These are phyloP conservation scores for Micropoecilia bifurca DNA, from an alignment of 2,797 vertebrate genomes.

Conservation along the genomic window DNA sequence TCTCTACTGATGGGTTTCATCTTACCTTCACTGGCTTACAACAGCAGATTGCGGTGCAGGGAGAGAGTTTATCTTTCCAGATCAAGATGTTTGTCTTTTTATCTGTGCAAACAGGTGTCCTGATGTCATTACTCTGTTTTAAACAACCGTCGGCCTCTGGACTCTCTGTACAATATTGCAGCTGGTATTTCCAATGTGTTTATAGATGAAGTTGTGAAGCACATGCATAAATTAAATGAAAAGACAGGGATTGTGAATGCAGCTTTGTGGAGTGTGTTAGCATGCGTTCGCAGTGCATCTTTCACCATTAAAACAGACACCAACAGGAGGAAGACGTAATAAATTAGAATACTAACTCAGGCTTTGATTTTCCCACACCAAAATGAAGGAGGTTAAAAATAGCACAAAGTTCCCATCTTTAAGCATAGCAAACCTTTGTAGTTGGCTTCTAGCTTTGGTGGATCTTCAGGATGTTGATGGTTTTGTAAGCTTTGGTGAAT, in stretches of 20 bases:
- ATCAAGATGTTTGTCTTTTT: neutral
- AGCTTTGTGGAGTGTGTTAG: neutral
- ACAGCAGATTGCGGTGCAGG: neutral
- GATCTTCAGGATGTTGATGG: neutral
- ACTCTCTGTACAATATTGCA: neutral
- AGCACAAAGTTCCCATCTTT: neutral
- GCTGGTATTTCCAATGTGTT: neutral
- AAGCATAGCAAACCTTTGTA: neutral
- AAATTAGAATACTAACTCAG: neutral
- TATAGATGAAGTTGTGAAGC: neutral
- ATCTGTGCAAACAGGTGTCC: neutral
- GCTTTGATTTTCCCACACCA: neutral
- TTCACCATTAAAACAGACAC: neutral
- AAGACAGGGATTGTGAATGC: neutral
- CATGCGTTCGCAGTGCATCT: neutral
- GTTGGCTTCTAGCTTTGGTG: neutral
- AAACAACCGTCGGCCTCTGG: neutral
- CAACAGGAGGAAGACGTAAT: neutral
- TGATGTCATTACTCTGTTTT: constrained; percentile 1
- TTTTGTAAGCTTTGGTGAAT: neutral
- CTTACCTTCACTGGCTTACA: neutral
- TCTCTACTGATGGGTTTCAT: neutral
- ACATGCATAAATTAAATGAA: neutral
- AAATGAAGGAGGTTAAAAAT: neutral
- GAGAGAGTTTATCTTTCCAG: neutral